A percentile compares a stretch with the other conserved stretches of the same genome.
Evolutionary conservation across 2,113 vertebrate species (phyloP).

Genomic region (Mormyrus lacerda): DNA sequence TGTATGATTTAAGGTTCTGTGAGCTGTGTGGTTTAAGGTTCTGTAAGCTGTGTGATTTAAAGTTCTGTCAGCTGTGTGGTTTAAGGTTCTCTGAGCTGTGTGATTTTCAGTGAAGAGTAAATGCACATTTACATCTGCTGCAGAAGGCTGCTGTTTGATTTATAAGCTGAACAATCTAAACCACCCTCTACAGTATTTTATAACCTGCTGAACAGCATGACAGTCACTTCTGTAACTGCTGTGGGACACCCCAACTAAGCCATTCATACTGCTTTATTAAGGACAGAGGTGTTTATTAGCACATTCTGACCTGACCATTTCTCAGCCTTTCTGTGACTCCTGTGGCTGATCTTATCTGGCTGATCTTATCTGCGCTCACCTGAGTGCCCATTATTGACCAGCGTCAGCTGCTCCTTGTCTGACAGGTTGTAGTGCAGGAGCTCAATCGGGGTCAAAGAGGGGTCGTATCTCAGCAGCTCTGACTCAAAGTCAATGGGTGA

Average conservation of each 20-base stretch:
- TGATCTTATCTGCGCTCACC: slow-evolving; percentile 59
- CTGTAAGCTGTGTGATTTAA: background rate
- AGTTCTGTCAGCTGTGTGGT: too few species aligned
- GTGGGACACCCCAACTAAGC: background rate
- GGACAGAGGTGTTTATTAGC: background rate
- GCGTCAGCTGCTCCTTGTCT: slow-evolving; percentile 57
- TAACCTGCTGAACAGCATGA: background rate
- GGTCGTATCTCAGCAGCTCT: slow-evolving; percentile 76
- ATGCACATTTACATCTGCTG: background rate
- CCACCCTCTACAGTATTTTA: background rate
- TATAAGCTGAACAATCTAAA: background rate
- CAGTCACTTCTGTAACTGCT: background rate
- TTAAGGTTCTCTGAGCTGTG: too few species aligned
- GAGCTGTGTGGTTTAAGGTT: background rate
- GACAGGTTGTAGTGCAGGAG: slow-evolving; percentile 75
- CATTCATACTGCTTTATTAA: background rate
- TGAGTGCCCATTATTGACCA: slow-evolving; percentile 88
- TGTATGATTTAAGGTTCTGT: background rate
- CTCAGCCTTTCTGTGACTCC: background rate
- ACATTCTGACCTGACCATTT: background rate
- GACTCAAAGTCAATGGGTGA: slow-evolving; percentile 83
- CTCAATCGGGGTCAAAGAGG: slow-evolving; percentile 66
- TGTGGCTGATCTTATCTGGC: background rate
- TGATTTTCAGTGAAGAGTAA: background rate
- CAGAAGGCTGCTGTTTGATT: background rate